These are phyloP conservation scores for Antennarius maculatus DNA, from an alignment of 2,797 vertebrate species.

Conservation along the genomic window DNA sequence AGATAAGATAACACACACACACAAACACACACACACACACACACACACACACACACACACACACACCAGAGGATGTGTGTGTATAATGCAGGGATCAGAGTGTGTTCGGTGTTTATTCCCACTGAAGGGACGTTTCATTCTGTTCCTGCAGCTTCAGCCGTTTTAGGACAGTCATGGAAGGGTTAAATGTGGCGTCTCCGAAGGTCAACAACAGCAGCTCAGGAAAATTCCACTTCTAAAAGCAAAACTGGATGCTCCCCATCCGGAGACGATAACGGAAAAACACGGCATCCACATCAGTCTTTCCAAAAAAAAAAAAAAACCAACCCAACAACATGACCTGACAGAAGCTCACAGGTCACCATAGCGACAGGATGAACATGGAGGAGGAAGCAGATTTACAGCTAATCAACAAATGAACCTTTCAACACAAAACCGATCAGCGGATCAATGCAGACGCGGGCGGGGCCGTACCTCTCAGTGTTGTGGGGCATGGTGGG, in stretches of 20 bases:
- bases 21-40: conserved; percentile 4
- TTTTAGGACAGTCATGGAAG: too few relatives aligned
- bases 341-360: too few relatives aligned
- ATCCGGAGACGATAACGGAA: too few relatives aligned
- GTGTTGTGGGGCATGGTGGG: conserved; percentile 94
- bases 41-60: conserved; percentile 5
- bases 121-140: not conserved
- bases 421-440: conserved; percentile 5
- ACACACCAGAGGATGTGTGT: conserved; percentile 2
- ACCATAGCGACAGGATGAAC: too few relatives aligned
- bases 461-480: conserved; percentile 80
- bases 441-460: not conserved
- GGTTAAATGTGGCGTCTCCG: not conserved
- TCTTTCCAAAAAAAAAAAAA: too few relatives aligned
- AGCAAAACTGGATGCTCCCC: too few relatives aligned
- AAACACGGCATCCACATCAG: too few relatives aligned
- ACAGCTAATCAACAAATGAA: conserved; percentile 15
- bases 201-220: not conserved
- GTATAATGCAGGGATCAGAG: not conserved
- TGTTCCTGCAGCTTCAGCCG: not conserved
- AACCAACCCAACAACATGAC: too few relatives aligned
- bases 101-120: not conserved
- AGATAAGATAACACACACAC: conserved; percentile 22
- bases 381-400: not conserved
- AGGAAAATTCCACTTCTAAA: not conserved